Conservation (phyloP, 2,888 invertebrate genomes). For the Ptychoptera contaminata region DNA sequence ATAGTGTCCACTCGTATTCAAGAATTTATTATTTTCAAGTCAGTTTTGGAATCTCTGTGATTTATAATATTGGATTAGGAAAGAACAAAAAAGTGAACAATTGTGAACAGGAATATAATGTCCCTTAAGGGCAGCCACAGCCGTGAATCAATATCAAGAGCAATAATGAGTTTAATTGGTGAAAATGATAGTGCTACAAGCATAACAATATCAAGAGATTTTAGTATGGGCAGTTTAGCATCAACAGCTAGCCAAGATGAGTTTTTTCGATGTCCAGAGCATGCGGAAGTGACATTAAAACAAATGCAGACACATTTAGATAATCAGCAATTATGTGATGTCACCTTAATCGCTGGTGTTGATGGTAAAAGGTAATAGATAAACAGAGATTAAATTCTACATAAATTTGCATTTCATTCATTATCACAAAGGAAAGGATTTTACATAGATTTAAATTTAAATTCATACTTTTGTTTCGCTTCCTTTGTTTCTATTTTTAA, state of each 20-base stretch:
- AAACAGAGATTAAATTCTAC: neutral
- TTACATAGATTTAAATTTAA: neutral
- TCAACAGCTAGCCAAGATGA: slow-evolving; percentile 61
- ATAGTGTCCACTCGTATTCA: too few relatives aligned
- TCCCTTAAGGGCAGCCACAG: slow-evolving; percentile 29
- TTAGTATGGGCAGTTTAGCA: slow-evolving; percentile 47
- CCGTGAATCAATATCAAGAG: slow-evolving; percentile 27
- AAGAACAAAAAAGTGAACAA: too few relatives aligned
- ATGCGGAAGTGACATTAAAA: slow-evolving; percentile 65
- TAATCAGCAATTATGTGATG: slow-evolving; percentile 73
- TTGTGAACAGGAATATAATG: neutral
- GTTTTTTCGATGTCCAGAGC: slow-evolving; percentile 57
- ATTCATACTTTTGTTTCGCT: neutral
- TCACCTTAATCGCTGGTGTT: slow-evolving; percentile 64
- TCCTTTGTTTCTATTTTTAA: neutral
- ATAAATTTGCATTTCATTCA: neutral
- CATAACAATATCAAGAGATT: slow-evolving; percentile 43
- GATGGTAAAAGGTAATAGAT: slow-evolving; percentile 40
- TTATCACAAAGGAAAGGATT: neutral
- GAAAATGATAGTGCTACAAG: slow-evolving; percentile 28
- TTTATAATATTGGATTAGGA: too few relatives aligned
- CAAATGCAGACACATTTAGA: slow-evolving; percentile 71
- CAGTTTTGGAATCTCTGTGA: too few relatives aligned
- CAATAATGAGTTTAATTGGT: slow-evolving; percentile 22
- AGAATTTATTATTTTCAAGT: too few relatives aligned